phyloP scores from a whole-genome alignment of 2,888 invertebrate species.

The Junonia oenone region DNA sequence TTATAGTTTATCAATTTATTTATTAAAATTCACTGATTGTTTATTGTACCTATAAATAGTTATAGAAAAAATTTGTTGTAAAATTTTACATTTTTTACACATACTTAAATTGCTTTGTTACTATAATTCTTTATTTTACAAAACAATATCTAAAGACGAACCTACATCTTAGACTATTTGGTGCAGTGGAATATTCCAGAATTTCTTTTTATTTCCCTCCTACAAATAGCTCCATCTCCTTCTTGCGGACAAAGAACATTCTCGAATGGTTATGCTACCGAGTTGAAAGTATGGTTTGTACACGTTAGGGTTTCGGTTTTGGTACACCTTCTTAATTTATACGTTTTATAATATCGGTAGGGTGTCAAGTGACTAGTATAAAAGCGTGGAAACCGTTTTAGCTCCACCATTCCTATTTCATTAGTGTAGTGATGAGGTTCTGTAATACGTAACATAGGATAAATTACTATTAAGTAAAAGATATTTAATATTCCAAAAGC shows the following conservation, averaged over 20 bases:
- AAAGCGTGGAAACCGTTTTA: slow-evolving; percentile 34
- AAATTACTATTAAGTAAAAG: slow-evolving; percentile 13
- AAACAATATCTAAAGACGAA: background rate
- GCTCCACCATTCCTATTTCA: slow-evolving; percentile 43
- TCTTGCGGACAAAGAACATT: slow-evolving; percentile 38
- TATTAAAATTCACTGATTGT: no score
- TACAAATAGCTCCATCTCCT: slow-evolving; percentile 33
- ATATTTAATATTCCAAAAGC: background rate
- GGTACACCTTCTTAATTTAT: slow-evolving; percentile 12
- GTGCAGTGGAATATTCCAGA: slow-evolving; percentile 36
- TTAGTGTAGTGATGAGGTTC: slow-evolving; percentile 49
- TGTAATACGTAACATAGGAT: slow-evolving; percentile 15
- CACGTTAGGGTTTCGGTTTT: background rate
- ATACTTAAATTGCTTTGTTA: no score
- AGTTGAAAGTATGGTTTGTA: slow-evolving; percentile 14
- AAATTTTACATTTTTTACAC: no score
- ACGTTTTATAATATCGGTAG: slow-evolving; percentile 29
- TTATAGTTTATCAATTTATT: no score
- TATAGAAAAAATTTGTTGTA: no score
- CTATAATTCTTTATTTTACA: no score
- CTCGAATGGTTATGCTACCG: slow-evolving; percentile 43
- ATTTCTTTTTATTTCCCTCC: slow-evolving; percentile 24
- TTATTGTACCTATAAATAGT: no score
- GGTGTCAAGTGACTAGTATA: slow-evolving; percentile 40
- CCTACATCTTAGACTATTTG: slow-evolving; percentile 31